Evolutionary conservation across 30 jellyfish, hydroid and myxozoan genomes (phyloP), one percentile per base, ranked within the genome.

Genomic region (Cassiopea andromeda): DNA sequence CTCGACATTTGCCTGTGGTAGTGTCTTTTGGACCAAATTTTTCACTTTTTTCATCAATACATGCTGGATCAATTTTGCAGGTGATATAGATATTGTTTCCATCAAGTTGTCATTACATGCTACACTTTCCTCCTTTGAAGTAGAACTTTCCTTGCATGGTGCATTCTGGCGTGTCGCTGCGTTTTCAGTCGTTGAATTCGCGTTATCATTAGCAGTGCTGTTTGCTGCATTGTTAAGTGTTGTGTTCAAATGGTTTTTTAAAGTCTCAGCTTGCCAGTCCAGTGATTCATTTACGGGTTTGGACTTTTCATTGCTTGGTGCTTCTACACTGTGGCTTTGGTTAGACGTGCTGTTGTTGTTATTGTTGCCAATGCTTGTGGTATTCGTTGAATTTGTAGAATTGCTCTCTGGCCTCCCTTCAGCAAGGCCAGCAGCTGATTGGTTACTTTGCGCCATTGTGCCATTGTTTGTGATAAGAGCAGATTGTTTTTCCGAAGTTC

Each of bases 1-100:
- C 76, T 85, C 96, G 15, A 96, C 98, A 54, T 89, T 83, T 9
- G 99, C 98, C 58, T 91, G 94, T 27, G 99, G 99, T 50, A 96
- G 60, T 12, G 99, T 73, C 78, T 92, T 89, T 38, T 89, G 90
- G 18, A 92, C 97, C 57, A 83, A 78, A 75, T 88, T 60, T 66
- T 96, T 96, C 59, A 90, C 91, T 74, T 87, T 87, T 14, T 85
- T 88, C 87, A 81, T 84, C 57, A 96, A 74, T 47, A 88, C 88
- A 45, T 88, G 97, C 82, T 91, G 98, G 47, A 96, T 85, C 10
- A 96, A 78, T 76, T 89, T 97, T 3, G 87, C 94, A 16, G 99
- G 98, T 19, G 98, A 81, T 48, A 96, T 86, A 45, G 96, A 77
- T 4, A 92, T 27, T 1, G 97, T 91, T 1, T 85, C 93, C 90